phyloP scores from a whole-genome alignment of 2,888 invertebrate species.

The Metacarcinus magister region DNA sequence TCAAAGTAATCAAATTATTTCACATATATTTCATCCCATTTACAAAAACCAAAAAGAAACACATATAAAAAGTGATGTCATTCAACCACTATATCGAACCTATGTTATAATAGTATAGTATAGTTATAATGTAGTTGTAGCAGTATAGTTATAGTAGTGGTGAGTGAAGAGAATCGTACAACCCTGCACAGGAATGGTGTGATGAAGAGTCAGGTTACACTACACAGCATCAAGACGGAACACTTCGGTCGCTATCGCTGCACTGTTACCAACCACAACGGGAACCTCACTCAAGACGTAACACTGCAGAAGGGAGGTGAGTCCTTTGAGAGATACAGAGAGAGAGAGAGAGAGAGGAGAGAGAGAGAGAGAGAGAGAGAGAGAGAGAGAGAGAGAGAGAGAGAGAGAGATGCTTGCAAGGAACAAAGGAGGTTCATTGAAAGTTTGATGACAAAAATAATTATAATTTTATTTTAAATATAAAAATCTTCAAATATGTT shows the following conservation, averaged over 20 bases:
- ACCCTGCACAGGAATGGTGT: background rate
- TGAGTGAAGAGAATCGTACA: background rate
- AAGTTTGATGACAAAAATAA: too few relatives aligned
- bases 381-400: background rate
- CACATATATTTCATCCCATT: too few relatives aligned
- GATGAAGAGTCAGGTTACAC: background rate
- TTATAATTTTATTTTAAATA: too few relatives aligned
- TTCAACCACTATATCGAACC: too few relatives aligned
- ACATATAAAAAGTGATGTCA: too few relatives aligned
- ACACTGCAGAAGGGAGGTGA: slow-evolving; percentile 47
- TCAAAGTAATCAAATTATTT: too few relatives aligned
- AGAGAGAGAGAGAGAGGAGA: background rate
- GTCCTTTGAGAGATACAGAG: background rate
- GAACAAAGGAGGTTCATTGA: background rate
- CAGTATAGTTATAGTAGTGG: background rate
- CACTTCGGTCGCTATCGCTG: slow-evolving; percentile 52
- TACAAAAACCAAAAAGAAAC: too few relatives aligned
- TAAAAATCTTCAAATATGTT: too few relatives aligned
- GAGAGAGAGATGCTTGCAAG: background rate
- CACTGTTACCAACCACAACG: background rate
- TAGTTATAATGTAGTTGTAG: too few relatives aligned
- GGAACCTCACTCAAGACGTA: background rate
- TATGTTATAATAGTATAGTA: too few relatives aligned
- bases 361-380: background rate
- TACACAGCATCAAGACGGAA: background rate